Evolutionary conservation across 2,797 vertebrate genomes (phyloP).

Genomic region (Anguilla anguilla): DNA sequence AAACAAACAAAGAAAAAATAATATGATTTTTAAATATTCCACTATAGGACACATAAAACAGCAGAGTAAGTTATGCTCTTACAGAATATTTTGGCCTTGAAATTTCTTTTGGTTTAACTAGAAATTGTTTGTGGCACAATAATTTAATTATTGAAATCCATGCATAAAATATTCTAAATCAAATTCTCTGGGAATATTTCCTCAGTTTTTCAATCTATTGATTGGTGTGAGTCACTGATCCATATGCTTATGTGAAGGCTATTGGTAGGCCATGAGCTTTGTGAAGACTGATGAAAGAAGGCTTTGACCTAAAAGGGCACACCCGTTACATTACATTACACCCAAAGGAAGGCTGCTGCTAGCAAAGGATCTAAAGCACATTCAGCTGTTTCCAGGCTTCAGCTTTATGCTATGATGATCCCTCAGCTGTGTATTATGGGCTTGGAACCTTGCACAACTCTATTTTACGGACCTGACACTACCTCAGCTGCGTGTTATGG

Average conservation of each 20-base stretch:
- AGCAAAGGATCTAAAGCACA: background rate
- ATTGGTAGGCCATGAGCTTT: background rate
- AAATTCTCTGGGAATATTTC: background rate
- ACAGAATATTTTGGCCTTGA: background rate
- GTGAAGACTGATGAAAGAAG: background rate
- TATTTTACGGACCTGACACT: no score
- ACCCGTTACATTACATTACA: no score
- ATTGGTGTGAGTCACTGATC: background rate
- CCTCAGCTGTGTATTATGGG: background rate
- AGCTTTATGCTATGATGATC: background rate
- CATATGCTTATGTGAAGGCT: background rate
- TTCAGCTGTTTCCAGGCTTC: background rate
- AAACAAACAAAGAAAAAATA: background rate
- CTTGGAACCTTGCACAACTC: background rate
- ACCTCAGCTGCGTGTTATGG: no score
- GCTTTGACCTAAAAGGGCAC: background rate
- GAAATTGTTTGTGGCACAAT: background rate
- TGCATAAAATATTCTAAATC: background rate
- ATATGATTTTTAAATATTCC: background rate
- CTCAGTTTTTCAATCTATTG: background rate
- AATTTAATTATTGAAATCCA: background rate
- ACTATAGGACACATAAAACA: background rate
- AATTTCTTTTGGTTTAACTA: background rate
- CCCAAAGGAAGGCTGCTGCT: background rate
- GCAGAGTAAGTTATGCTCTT: background rate